Evolutionary conservation across 2,888 invertebrate genomes (phyloP), one percentile per base, ranked within the genome.

Genomic region (Alcis repandata): DNA sequence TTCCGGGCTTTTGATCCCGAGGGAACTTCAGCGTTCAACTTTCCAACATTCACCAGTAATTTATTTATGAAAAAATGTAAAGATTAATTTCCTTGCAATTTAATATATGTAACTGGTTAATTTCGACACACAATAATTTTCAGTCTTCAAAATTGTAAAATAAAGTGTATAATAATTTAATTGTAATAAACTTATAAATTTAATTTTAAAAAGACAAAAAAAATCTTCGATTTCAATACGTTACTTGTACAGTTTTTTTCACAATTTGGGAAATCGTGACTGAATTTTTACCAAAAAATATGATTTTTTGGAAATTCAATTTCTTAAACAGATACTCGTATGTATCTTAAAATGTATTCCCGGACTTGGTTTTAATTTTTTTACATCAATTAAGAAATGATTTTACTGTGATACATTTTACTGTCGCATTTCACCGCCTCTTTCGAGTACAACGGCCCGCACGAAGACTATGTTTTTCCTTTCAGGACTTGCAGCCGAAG

Each of bases 1-100:
- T 60, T 27, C n/a, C 40, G 46, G 56, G 41, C 11, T 32, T 43
- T 1, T 27, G 11, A 11, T 54, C 54, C 13, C 54, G 8, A 13
- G 54, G 11, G 54, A 32, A 8, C 32, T 7, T 56, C 17, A 3
- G 17, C 11, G 33, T 19, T 32, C 41, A 56, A 45, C 32, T 43
- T 56, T 45, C 9, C 45, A 32, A 20, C 17, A 32, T 27, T 27
- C 1, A 13, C 32, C 17, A 49, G 10, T 10, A 22, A 13, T 33
- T 49, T 11, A 10, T 48, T 8, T 2, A 10, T 32, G 15, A n/a
- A 10, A n/a, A 51, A 51, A 33, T 17, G 10, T 13, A n/a, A 2
- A 8, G 1, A 48, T 15, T 48, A 8, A 32, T 48, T 27, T 48
- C 13, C 48, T n/a, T 48, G 1, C 1, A 15, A 9, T 15, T 48